Conservation (phyloP, 1,140 invertebrate genomes). For the Oryctes rhinoceros region DNA sequence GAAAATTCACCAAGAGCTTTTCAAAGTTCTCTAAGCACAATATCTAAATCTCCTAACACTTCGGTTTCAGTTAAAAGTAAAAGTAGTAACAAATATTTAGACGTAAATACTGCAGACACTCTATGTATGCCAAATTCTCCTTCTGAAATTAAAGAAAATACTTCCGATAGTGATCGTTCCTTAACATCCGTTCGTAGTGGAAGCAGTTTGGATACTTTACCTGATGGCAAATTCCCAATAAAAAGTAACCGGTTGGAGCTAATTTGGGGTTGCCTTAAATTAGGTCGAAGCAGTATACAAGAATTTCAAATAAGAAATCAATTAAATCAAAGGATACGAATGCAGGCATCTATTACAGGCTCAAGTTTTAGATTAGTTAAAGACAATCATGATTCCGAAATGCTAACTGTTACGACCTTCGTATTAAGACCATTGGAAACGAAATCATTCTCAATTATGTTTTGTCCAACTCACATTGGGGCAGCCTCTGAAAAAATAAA, state of each 20-base stretch:
- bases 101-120: background rate
- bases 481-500: conserved; percentile 62
- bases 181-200: conserved; percentile 47
- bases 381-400: conserved; percentile 50
- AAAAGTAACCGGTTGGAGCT: conserved; percentile 63
- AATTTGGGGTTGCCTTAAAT: conserved; percentile 64
- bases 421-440: conserved; percentile 63
- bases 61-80: background rate
- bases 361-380: conserved; percentile 53
- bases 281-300: conserved; percentile 62
- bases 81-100: background rate
- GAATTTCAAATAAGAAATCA: conserved; percentile 64
- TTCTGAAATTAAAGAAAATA: conserved; percentile 27
- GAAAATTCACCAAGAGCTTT: background rate
- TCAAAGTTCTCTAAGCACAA: background rate
- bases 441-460: conserved; percentile 61
- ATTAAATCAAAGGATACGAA: conserved; percentile 62
- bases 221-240: conserved; percentile 62
- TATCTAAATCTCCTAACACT: background rate
- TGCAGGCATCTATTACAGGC: conserved; percentile 60
- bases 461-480: conserved; percentile 61
- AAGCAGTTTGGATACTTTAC: conserved; percentile 54
- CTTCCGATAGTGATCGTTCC: conserved; percentile 36
- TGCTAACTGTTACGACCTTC: conserved; percentile 54
- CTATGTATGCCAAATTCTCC: conserved; percentile 11